These are phyloP conservation scores for Belonocnema kinseyi DNA, from an alignment of 1,140 invertebrate genomes.

Conservation along the genomic window DNA sequence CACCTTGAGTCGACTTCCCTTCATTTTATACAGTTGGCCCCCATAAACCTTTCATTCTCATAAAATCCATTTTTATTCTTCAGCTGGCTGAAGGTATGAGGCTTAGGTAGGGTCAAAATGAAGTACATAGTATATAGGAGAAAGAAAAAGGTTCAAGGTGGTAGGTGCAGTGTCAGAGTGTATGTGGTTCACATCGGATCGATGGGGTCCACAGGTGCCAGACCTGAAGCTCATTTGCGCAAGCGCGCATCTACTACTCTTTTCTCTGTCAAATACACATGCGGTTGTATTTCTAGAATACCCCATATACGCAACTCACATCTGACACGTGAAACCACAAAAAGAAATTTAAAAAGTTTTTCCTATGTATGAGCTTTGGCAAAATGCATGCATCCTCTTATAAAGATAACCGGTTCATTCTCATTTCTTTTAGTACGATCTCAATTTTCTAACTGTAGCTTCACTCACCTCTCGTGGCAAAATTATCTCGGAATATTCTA, in stretches of 20 bases:
- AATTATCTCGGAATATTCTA: too few species aligned
- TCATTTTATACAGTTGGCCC: background rate
- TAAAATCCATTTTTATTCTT: background rate
- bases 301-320: background rate
- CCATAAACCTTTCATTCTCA: background rate
- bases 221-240: constrained; percentile 53
- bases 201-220: constrained; percentile 64
- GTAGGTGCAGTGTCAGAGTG: constrained; percentile 45
- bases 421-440: background rate
- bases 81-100: background rate
- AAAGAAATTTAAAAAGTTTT: background rate
- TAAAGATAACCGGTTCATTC: background rate
- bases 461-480: too few species aligned
- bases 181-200: constrained; percentile 54
- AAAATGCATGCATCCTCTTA: background rate
- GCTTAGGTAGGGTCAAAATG: background rate
- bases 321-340: constrained; percentile 17
- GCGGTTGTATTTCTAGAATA: constrained; percentile 6
- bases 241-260: constrained; percentile 47
- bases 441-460: background rate
- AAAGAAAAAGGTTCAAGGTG: constrained; percentile 26
- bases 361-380: background rate
- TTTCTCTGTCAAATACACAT: constrained; percentile 16
- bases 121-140: constrained; percentile 24
- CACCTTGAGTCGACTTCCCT: too few species aligned